Percentiles rank a stretch among this genome's conserved stretches.
Conservation (phyloP, 2,113 vertebrate species). For the Sula dactylatra region DNA sequence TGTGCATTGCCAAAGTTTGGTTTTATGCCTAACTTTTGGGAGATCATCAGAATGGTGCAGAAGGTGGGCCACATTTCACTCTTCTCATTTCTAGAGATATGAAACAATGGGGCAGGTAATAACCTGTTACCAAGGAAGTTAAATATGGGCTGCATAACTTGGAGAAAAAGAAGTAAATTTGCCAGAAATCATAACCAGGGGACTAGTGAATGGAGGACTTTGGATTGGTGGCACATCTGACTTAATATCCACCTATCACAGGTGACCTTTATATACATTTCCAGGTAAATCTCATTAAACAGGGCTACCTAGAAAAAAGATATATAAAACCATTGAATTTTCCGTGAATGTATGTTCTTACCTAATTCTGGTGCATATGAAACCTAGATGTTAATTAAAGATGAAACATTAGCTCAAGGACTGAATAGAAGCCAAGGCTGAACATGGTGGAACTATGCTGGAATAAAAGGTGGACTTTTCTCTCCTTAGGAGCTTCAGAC, state of each 20-base stretch:
- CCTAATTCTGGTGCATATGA: not conserved
- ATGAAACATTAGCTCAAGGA: not conserved
- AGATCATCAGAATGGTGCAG: not conserved
- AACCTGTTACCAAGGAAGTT: not conserved
- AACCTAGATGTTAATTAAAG: not conserved
- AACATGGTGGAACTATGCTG: not conserved
- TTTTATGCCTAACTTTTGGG: not conserved
- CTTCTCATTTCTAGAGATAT: not conserved
- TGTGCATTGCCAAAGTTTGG: not conserved
- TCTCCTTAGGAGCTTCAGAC: not conserved
- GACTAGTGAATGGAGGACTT: not conserved
- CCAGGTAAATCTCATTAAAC: not conserved
- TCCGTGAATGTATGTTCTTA: not conserved
- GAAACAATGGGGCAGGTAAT: not conserved
- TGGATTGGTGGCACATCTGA: not conserved
- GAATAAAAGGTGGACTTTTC: not conserved
- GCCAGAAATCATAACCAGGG: not conserved
- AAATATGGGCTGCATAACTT: not conserved
- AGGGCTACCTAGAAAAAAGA: not conserved
- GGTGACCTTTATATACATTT: not conserved
- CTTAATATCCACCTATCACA: not conserved
- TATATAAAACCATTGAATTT: not conserved
- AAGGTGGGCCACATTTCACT: not conserved
- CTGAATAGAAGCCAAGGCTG: not conserved
- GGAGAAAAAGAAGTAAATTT: not conserved